Evolutionary conservation across 2,113 vertebrate genomes (phyloP), one percentile per base, ranked within the genome.

Genomic region (Tachysurus vachellii): DNA sequence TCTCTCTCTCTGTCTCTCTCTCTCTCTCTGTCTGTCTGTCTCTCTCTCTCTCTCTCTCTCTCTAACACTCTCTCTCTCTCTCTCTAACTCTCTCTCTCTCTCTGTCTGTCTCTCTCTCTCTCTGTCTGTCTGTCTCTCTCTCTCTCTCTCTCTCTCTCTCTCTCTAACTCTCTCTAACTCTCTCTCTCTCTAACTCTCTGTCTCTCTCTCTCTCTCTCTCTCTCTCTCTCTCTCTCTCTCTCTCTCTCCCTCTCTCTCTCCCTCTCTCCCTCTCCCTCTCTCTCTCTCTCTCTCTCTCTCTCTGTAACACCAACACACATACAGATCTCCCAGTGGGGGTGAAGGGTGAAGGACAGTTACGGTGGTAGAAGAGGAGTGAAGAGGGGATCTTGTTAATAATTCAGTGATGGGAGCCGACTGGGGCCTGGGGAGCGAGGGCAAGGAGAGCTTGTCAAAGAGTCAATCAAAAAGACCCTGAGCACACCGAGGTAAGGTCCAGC

Each of bases 301-400:
- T 36, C 1, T 36, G 36, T 2, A 36, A 88, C 57, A 88, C 36
- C 64, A 86, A 90, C 82, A 88, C 83, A 53, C 16, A 56, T 62
- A 89, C 80, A 76, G 86, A 56, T 76, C 82, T 89, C 84, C 88
- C 89, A 59, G 82, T 84, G 76, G 85, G 88, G 89, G 88, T 73
- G 89, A 89, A 73, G 86, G 89, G 89, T 89, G 86, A 90, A 88
- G 88, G 90, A 85, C 88, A 88, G 89, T 76, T 54, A 68, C 57
- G 86, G 66, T 85, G 68, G 70, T 81, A 56, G 47, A 28, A 73
- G 86, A 88, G 62, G 84, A 88, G 86, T 88, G 59, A 83, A 88
- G 88, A 89, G 91, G 88, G 91, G 86, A 93, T 84, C 86, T 92
- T 87, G 92, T 91, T 93, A 94, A 93, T 94, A 89, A 93, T 95